Percentiles rank a stretch among this genome's conserved stretches.
phyloP scores from a whole-genome alignment of 2,888 invertebrate species.

The Drosophila subquinaria region DNA sequence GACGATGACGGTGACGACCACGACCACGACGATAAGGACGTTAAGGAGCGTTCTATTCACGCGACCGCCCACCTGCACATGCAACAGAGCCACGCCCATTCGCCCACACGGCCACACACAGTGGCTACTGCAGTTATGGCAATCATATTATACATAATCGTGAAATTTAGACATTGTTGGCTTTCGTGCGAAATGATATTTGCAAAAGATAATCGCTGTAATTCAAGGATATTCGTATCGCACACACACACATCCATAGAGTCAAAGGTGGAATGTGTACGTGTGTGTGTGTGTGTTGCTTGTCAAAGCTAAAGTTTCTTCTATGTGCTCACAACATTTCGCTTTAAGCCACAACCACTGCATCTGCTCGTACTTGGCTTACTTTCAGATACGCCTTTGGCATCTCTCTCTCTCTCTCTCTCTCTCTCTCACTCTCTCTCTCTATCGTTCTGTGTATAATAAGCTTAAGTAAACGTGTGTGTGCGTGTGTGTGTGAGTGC shows the following conservation, averaged over 20 bases:
- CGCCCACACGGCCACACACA: constrained; percentile 1
- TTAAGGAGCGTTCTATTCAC: constrained; percentile 30
- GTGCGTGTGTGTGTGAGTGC: constrained; percentile 21
- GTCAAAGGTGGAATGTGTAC: too few species aligned
- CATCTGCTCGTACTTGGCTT: constrained; percentile 39
- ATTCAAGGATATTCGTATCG: constrained; percentile 42
- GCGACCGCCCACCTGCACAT: constrained; percentile 60
- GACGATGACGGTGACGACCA: constrained; percentile 5
- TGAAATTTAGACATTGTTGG: constrained; percentile 75
- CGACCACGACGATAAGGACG: constrained; percentile 10
- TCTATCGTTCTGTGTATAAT: constrained; percentile 47
- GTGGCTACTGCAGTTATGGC: constrained; percentile 23
- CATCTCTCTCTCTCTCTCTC: constrained; percentile 12
- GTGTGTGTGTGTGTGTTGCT: constrained; percentile 1
- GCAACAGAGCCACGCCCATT: constrained; percentile 15
- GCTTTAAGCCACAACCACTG: constrained; percentile 1
- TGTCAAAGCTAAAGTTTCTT: constrained; percentile 32
- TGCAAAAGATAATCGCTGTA: constrained; percentile 75
- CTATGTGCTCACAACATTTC: constrained; percentile 39
- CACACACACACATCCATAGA: too few species aligned
- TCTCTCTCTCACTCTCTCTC: neutral
- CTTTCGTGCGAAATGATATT: constrained; percentile 78
- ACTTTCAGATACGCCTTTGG: constrained; percentile 65
- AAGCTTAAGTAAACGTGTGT: constrained; percentile 55
- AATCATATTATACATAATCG: constrained; percentile 51